phyloP scores from a whole-genome alignment of 2,797 vertebrate species.

The Numenius phaeopus region DNA sequence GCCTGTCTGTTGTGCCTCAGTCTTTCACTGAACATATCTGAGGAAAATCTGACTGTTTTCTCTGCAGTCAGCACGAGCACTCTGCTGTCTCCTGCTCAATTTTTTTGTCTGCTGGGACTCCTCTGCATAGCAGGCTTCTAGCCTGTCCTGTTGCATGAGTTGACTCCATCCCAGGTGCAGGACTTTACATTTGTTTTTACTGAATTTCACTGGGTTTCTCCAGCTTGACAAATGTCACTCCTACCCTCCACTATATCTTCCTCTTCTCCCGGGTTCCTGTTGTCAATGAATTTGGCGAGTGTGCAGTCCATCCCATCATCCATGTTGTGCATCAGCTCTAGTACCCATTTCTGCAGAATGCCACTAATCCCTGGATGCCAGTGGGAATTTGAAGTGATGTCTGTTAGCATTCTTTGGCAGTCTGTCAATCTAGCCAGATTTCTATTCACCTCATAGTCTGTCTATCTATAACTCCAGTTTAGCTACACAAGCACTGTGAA shows the following conservation, averaged over 20 bases:
- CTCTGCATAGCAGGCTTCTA: not conserved
- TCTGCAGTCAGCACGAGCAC: not conserved
- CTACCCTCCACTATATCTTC: not conserved
- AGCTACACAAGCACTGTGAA: not conserved
- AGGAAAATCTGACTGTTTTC: not conserved
- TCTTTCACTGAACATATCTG: not conserved
- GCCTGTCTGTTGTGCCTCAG: not conserved
- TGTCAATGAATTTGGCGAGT: not conserved
- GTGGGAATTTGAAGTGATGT: not conserved
- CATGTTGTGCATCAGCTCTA: not conserved
- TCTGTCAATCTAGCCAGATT: not conserved
- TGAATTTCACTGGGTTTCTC: not conserved
- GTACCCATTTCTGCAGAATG: not conserved
- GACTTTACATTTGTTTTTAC: not conserved
- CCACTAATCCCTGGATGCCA: not conserved
- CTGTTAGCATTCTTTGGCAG: not conserved
- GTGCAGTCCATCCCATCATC: not conserved
- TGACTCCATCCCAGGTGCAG: not conserved
- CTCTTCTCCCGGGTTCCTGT: not conserved
- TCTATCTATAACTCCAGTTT: not conserved
- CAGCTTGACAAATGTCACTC: not conserved
- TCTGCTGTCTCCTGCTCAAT: not conserved
- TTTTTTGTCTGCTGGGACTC: rapidly evolving
- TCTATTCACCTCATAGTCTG: not conserved
- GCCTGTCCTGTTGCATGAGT: rapidly evolving